Conservation (phyloP, 2,888 invertebrate genomes). For the Pachydiplax longipennis region DNA sequence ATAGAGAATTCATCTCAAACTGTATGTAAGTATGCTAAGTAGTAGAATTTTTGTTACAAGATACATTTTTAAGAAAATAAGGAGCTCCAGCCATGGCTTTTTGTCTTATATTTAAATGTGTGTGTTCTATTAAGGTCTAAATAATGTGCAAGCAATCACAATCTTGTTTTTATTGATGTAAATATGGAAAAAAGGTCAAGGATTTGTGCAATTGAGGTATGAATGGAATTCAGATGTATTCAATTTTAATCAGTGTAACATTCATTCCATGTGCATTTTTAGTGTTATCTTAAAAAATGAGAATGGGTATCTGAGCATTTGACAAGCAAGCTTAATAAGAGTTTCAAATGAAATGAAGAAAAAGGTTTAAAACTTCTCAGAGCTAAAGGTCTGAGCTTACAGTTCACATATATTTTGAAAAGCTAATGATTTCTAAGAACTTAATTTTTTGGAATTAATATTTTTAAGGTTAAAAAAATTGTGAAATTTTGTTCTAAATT, state of each 20-base stretch:
- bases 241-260: neutral
- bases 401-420: neutral
- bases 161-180: neutral
- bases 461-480: too few relatives aligned
- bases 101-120: constrained; percentile 7
- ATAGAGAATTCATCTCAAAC: constrained; percentile 15
- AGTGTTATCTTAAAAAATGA: neutral
- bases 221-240: neutral
- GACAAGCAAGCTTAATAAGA: neutral
- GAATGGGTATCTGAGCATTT: neutral
- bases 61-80: neutral
- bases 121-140: neutral
- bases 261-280: constrained; percentile 36
- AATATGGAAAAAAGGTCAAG: neutral
- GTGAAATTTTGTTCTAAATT: too few relatives aligned
- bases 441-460: too few relatives aligned
- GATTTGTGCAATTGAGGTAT: neutral
- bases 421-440: too few relatives aligned
- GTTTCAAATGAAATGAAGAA: neutral
- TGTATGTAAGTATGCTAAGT: constrained; percentile 26
- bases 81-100: neutral
- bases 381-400: neutral
- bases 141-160: neutral
- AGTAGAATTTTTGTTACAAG: neutral
- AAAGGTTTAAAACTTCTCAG: neutral